Evolutionary conservation across 2,113 vertebrate species (phyloP).

Genomic region (Paramisgurnus dabryanus): DNA sequence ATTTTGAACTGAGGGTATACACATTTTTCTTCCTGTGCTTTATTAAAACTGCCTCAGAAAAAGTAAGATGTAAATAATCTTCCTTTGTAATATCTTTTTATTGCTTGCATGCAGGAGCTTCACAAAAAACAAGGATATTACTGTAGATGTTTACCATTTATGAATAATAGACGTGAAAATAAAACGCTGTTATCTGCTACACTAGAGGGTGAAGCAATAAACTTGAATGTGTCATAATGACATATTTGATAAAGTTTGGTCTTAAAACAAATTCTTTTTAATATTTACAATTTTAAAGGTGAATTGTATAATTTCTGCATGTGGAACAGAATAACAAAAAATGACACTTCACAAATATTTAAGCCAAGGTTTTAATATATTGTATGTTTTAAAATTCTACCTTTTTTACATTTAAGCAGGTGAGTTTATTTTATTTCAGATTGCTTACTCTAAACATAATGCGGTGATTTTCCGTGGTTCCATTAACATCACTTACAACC

Average conservation of each 20-base stretch:
- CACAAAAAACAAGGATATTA: background rate
- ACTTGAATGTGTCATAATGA: background rate
- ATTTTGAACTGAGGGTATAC: background rate
- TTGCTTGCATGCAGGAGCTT: background rate
- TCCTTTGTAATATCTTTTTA: slow-evolving; percentile 9
- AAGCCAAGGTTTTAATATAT: too few species aligned
- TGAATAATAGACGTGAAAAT: slow-evolving; percentile 13
- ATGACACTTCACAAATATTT: too few species aligned
- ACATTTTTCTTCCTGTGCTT: background rate
- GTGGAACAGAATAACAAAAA: too few species aligned
- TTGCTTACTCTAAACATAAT: background rate
- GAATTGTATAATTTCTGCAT: too few species aligned
- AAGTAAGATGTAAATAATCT: slow-evolving; percentile 19
- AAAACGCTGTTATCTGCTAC: slow-evolving; percentile 14
- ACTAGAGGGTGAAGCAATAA: background rate
- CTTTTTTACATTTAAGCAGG: too few species aligned
- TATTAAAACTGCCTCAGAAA: slow-evolving; percentile 2
- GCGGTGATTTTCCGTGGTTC: slow-evolving; percentile 1
- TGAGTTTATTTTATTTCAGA: too few species aligned
- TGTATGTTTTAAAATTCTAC: too few species aligned
- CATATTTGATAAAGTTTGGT: background rate
- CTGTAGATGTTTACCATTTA: background rate
- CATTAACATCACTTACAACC: slow-evolving; percentile 52
- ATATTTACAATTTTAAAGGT: background rate
- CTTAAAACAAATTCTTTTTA: background rate